Base-by-base conservation (phyloP, 2,797 vertebrate species). In the Anableps anableps region DNA sequence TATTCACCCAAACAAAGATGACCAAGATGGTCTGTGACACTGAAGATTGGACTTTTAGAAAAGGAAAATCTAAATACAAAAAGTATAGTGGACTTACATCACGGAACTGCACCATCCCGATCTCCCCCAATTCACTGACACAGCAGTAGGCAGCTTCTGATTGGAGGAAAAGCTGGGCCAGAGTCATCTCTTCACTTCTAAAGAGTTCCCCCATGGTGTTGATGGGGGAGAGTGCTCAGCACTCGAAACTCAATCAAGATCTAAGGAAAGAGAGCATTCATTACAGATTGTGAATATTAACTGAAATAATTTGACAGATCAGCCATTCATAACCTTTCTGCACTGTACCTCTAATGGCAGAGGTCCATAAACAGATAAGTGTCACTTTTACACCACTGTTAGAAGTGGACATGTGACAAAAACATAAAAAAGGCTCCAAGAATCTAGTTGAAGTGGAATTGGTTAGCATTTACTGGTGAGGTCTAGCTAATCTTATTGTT, bases 31-130 rank as follows among this genome's bases (percentile, higher is more conserved):
- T 41, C n/a, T 55, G 73, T 38, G 48, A 70, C 4, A 7, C 9
- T 70, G 23, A 70, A 21, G 5, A 70, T 10, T n/a, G 23, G 10
- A 43, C 23, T 14, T 64, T 51, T 47, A 36, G 17, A 13, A 4
- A 75, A 55, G 2, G 0, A 50, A n/a, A 45, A 34, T 26, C 7
- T 16, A 16, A 60, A 47, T 19, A 31, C 5, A 55, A 31, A n/a
- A 60, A n/a, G 0, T 5, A n/a, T 36, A 41, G 41, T 31, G 29
- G 38, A 97, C 98, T 97, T 94, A 99, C 98, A 41, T 99, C 98
- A 68, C 98, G 97, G 86, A 99, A 99, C 90, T 99, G 98, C 86
- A 99, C 98, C 96, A 99, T 98, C 78, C 98, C 98, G 0, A 99
- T 96, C 91, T 99, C 98, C 78, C 98, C 98, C 88, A 99, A 94